Evolutionary conservation across 2,113 vertebrate species (phyloP).

Genomic region (Ochotona princeps): DNA sequence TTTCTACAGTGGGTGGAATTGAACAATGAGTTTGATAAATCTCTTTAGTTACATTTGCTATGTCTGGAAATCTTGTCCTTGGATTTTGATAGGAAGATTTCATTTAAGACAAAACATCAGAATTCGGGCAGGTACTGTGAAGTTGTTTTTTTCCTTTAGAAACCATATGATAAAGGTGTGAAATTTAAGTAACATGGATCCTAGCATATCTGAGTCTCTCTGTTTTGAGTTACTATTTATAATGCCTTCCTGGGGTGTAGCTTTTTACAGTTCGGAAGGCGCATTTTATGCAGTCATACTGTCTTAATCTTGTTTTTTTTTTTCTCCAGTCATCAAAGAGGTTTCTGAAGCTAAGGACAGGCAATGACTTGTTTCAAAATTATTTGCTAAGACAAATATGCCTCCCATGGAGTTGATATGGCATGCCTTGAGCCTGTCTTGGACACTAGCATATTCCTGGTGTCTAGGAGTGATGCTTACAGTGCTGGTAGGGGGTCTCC

Average conservation of each 20-base stretch:
- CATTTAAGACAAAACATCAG: slow-evolving; percentile 13
- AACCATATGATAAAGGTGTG: not conserved
- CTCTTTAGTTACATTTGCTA: not conserved
- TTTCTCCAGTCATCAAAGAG: not conserved
- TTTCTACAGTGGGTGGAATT: not conserved
- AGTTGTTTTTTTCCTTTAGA: not conserved
- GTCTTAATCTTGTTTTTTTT: slow-evolving; percentile 49
- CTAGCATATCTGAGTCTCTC: not conserved
- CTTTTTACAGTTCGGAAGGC: slow-evolving; percentile 9
- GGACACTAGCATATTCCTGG: not conserved
- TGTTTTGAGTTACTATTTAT: slow-evolving; percentile 25
- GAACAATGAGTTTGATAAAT: slow-evolving; percentile 17
- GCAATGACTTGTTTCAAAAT: not conserved
- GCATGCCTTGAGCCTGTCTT: not conserved
- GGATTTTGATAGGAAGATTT: slow-evolving; percentile 43
- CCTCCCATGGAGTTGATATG: not conserved
- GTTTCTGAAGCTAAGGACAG: slow-evolving; percentile 46
- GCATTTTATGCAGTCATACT: slow-evolving; percentile 12
- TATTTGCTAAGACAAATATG: not conserved
- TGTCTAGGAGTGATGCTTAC: not conserved
- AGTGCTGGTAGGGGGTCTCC: not conserved
- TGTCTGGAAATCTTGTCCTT: slow-evolving; percentile 2
- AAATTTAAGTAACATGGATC: slow-evolving; percentile 1
- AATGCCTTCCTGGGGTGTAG: slow-evolving; percentile 27
- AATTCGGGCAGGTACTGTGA: not conserved